Base-by-base conservation (phyloP, 2,888 invertebrate genomes). In the Autographa gamma region DNA sequence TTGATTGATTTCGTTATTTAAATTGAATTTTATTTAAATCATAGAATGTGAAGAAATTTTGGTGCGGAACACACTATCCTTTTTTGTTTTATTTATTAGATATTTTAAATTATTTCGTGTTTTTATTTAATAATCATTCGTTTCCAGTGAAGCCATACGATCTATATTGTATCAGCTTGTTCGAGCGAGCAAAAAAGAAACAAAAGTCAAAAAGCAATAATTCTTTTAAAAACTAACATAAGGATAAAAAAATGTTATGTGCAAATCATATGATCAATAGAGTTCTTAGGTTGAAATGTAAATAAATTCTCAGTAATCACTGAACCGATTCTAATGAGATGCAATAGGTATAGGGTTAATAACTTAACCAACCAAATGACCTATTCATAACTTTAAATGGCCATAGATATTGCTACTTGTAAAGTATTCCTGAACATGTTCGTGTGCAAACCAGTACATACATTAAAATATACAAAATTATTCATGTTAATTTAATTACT, bases 1-100 rank as follows among this genome's bases (percentile, higher is more conserved):
- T 76, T 85, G 85, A 85, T 84, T 82, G 83, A 84, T 82, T 78
- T 69, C 76, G 60, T 71, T 69, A 71, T 62, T 43, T 58, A 66
- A 66, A 76, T 80, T 76, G 63, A 76, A 60, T 78, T 65, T 75
- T 54, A 56, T 38, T 16, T 14, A 6, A 16, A 16, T 43, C 14
- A 34, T 34, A 0, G 34, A 34, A 34, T 7, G 34, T 34, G 34
- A 34, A 34, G 9, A n/a, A n/a, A n/a, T n/a, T n/a, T n/a, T n/a
- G n/a, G n/a, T n/a, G n/a, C n/a, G n/a, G n/a, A n/a, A n/a, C n/a
- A n/a, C n/a, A n/a, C n/a, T n/a, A n/a, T n/a, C n/a, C n/a, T n/a
- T n/a, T n/a, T n/a, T n/a, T n/a, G n/a, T n/a, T n/a, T n/a, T n/a
- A n/a, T n/a, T n/a, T n/a, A n/a, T n/a, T n/a, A n/a, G n/a, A n/a